phyloP scores from a whole-genome alignment of 1,140 invertebrate genomes.

The Lysiphlebus fabarum region DNA sequence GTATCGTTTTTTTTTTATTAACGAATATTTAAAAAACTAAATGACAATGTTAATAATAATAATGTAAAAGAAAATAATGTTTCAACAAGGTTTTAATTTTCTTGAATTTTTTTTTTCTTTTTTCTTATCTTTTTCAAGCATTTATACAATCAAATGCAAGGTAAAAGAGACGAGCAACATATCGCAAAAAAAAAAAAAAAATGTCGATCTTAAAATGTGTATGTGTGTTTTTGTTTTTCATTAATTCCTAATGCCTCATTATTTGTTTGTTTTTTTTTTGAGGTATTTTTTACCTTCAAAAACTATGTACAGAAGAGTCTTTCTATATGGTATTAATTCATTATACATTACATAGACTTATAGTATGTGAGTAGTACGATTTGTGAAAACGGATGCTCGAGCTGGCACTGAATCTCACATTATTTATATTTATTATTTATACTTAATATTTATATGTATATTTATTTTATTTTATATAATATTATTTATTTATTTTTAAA shows the following conservation, averaged over 20 bases:
- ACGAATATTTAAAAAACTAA: too few species aligned
- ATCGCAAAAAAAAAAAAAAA: constrained; percentile 36
- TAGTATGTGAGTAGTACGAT: constrained; percentile 41
- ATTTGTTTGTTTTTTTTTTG: constrained; percentile 30
- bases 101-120: too few species aligned
- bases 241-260: constrained; percentile 54
- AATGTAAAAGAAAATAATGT: too few species aligned
- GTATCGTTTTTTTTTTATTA: constrained; percentile 10
- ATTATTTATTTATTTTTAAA: neutral
- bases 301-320: constrained; percentile 53
- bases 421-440: constrained; percentile 25
- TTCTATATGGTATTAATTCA: constrained; percentile 47
- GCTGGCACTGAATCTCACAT: constrained; percentile 41
- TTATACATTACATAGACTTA: constrained; percentile 54
- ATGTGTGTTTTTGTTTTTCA: constrained; percentile 40
- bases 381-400: constrained; percentile 38
- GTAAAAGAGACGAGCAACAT: constrained; percentile 37
- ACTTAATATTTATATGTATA: too few species aligned
- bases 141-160: constrained; percentile 32
- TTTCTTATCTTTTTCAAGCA: too few species aligned
- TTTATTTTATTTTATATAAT: neutral
- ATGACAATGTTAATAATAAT: too few species aligned
- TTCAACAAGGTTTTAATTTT: too few species aligned
- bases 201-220: constrained; percentile 19
- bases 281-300: neutral